Evolutionary conservation across 1,140 invertebrate species (phyloP), one percentile per base, ranked within the genome.

Genomic region (Triops cancriformis): DNA sequence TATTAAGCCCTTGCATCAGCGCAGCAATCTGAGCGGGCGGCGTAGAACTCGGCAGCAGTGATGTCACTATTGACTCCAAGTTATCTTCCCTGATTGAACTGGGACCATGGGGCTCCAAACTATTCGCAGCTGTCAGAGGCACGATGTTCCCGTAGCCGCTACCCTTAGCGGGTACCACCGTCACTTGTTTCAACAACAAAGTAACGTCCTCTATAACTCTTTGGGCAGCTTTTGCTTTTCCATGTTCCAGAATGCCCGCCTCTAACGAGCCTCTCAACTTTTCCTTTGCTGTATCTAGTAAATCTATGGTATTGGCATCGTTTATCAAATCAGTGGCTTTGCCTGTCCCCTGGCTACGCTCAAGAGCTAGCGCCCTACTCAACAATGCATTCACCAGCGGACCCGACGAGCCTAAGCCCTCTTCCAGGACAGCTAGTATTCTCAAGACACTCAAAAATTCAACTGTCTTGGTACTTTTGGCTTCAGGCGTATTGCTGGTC

Each of bases 261-360:
- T 91, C 89, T 42, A 92, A 83, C 76, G 92, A 91, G 45, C 93
- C 93, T 84, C 92, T 93, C 14, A 95, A 84, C 83, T 94, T 94
- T 82, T 94, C 93, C 82, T 94, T 94, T 0, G 91, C 89, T 0
- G 92, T 93, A 85, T 94, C 93, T 75, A 95, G 89, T 72, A 94
- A 85, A 0, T 92, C 90, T 81, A 88, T 89, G 74, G 91, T 89
- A 43, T 89, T 87, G 28, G 92, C 89, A 80, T 91, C 89, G 37
- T 89, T 86, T 0, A 94, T 82, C 2, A 94, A 80, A 75, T 90
- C 88, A 76, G 93, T 91, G 0, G 92, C 91, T 4, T 91, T 91
- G 28, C 74, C 75, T 83, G 92, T 86, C 79, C 86, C 82, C 26
- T 84, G 84, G n/a, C 87, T 86, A 83, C 92, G 93, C 81, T 94